These are phyloP conservation scores for Distichodus sexfasciatus DNA, from an alignment of 2,797 vertebrate species.

Conservation along the genomic window DNA sequence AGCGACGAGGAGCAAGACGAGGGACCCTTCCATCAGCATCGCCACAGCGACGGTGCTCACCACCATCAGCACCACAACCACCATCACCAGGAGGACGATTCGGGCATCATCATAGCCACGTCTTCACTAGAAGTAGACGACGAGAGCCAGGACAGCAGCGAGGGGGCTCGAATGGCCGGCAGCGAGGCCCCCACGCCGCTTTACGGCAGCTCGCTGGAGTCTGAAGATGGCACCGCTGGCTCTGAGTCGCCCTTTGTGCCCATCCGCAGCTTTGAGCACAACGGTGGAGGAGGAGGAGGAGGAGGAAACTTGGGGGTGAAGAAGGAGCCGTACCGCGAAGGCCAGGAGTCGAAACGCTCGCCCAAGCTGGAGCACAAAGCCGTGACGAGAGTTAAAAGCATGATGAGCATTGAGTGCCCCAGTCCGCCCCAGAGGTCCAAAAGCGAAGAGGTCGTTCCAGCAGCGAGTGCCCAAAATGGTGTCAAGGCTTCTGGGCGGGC, in stretches of 20 bases:
- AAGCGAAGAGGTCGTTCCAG: slow-evolving; percentile 59
- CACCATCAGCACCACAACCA: slow-evolving; percentile 31
- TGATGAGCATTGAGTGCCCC: slow-evolving; percentile 74
- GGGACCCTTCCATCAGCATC: slow-evolving; percentile 6
- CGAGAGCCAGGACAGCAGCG: slow-evolving; percentile 62
- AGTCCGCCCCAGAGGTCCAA: slow-evolving; percentile 63
- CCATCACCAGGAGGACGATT: slow-evolving; percentile 51
- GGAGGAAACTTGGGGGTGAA: slow-evolving; percentile 63
- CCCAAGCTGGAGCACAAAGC: slow-evolving; percentile 87
- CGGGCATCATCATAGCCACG: slow-evolving; percentile 52
- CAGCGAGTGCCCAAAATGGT: slow-evolving; percentile 53
- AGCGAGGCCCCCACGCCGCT: slow-evolving; percentile 57
- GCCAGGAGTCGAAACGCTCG: slow-evolving; percentile 76
- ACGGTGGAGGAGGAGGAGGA: slow-evolving; percentile 19
- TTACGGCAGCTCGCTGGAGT: slow-evolving; percentile 60
- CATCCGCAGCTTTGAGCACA: slow-evolving; percentile 60
- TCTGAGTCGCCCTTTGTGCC: slow-evolving; percentile 68
- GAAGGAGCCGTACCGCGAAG: slow-evolving; percentile 62
- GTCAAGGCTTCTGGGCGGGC: no score
- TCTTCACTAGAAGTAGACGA: slow-evolving; percentile 64
- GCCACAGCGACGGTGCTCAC: slow-evolving; percentile 43
- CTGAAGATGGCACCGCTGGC: slow-evolving; percentile 57
- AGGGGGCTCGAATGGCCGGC: slow-evolving; percentile 57
- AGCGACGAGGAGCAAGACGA: slow-evolving; percentile 61
- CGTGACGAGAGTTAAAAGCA: slow-evolving; percentile 76